These are phyloP conservation scores for Pseudotriccus pelzelni DNA, from an alignment of 2,797 vertebrate species.

Conservation along the genomic window DNA sequence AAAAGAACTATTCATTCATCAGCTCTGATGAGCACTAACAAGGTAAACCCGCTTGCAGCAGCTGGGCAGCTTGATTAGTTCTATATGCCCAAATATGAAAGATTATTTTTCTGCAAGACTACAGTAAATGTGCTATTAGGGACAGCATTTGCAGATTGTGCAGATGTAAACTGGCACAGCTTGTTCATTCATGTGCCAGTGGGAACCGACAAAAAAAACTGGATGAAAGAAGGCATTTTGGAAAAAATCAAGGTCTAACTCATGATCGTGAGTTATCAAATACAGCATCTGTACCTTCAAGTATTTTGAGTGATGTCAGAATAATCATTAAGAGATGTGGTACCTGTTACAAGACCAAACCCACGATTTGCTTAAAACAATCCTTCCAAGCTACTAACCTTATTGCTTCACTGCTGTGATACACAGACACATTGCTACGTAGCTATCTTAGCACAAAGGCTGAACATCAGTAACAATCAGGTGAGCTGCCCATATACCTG, in stretches of 20 bases:
- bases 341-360: neutral
- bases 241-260: neutral
- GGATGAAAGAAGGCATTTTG: neutral
- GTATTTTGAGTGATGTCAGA: neutral
- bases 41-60: conserved; percentile 18
- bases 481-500: accelerated
- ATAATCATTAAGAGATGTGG: neutral
- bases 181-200: neutral
- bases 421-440: accelerated
- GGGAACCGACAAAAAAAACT: neutral
- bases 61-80: neutral
- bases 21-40: conserved; percentile 10
- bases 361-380: neutral
- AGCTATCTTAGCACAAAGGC: neutral
- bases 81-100: neutral
- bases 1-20: neutral
- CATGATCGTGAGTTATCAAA: neutral
- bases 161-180: neutral
- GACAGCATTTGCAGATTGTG: neutral
- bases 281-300: neutral
- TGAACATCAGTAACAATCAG: neutral
- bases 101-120: neutral
- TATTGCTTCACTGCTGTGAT: neutral
- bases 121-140: neutral
- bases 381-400: neutral